phyloP scores from a whole-genome alignment of 2,888 invertebrate genomes.

The Cephalotes varians region DNA sequence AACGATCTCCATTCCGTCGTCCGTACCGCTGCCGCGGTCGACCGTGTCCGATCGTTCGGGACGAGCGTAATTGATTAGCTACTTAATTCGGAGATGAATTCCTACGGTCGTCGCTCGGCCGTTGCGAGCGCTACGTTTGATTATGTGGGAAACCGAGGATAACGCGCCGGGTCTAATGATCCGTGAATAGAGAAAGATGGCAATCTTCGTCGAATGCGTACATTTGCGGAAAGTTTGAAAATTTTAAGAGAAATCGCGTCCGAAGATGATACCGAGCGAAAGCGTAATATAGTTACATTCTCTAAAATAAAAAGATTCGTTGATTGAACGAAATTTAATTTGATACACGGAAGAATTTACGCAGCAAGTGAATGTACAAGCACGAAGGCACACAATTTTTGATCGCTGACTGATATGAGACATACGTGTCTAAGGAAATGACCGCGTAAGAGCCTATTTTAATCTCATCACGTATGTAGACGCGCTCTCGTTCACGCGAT shows the following conservation, averaged over 20 bases:
- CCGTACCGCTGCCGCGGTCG: slow-evolving; percentile 13
- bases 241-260: background rate
- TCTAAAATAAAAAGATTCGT: slow-evolving; percentile 7
- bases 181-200: slow-evolving; percentile 8
- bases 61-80: slow-evolving; percentile 64
- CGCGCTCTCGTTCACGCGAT: slow-evolving; percentile 67
- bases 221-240: background rate
- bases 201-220: background rate
- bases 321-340: background rate
- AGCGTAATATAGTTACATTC: background rate
- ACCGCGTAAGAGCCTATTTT: slow-evolving; percentile 50
- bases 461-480: slow-evolving; percentile 42
- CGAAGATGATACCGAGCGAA: background rate
- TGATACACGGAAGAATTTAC: background rate
- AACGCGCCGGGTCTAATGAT: slow-evolving; percentile 13
- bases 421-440: slow-evolving; percentile 43
- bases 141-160: slow-evolving; percentile 30
- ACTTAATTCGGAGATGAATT: slow-evolving; percentile 32
- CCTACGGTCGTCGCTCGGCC: slow-evolving; percentile 19
- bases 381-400: background rate
- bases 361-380: background rate
- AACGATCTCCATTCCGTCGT: slow-evolving; percentile 44
- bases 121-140: slow-evolving; percentile 7
- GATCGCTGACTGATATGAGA: slow-evolving; percentile 18
- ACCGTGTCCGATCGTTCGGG: slow-evolving; percentile 58